These are phyloP conservation scores for Oscheius sp. DNA, from an alignment of 2,888 invertebrate genomes.

Conservation along the genomic window DNA sequence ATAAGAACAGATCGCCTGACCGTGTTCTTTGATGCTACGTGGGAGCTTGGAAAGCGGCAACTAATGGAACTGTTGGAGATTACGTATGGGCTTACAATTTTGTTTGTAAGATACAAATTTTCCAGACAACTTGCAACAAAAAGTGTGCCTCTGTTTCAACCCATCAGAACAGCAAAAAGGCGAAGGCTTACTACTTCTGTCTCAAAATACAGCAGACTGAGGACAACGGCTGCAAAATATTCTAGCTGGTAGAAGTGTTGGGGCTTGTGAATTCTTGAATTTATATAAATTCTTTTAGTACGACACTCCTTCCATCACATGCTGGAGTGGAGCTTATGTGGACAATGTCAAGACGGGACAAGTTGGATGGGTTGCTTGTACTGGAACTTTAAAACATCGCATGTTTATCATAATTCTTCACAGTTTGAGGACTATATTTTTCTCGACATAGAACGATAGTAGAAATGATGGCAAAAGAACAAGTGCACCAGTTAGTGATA, in stretches of 20 bases:
- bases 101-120: neutral
- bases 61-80: constrained; percentile 48
- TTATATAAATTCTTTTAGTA: constrained; percentile 27
- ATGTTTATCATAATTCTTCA: neutral
- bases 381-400: constrained; percentile 4
- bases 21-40: constrained; percentile 46
- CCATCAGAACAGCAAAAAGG: constrained; percentile 35
- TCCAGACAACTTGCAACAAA: constrained; percentile 42
- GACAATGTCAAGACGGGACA: constrained; percentile 42
- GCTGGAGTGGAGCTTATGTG: constrained; percentile 52
- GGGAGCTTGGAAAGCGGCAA: constrained; percentile 47
- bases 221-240: constrained; percentile 42
- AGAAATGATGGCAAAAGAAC: constrained; percentile 45
- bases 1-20: constrained; percentile 48
- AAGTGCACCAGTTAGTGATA: constrained; percentile 45
- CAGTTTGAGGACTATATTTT: constrained; percentile 1
- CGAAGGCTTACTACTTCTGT: constrained; percentile 56
- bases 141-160: constrained; percentile 54
- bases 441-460: constrained; percentile 12
- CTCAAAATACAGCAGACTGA: constrained; percentile 42
- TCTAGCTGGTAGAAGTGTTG: constrained; percentile 40
- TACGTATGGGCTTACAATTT: constrained; percentile 10
- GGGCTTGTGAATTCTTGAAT: constrained; percentile 44
- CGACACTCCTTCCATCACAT: constrained; percentile 46
- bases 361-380: constrained; percentile 27